A percentile compares a stretch with the other conserved stretches of the same genome.
Conservation (phyloP, 37 sponge, comb jelly and placozoan genomes). For the Dysidea cf. avara region DNA sequence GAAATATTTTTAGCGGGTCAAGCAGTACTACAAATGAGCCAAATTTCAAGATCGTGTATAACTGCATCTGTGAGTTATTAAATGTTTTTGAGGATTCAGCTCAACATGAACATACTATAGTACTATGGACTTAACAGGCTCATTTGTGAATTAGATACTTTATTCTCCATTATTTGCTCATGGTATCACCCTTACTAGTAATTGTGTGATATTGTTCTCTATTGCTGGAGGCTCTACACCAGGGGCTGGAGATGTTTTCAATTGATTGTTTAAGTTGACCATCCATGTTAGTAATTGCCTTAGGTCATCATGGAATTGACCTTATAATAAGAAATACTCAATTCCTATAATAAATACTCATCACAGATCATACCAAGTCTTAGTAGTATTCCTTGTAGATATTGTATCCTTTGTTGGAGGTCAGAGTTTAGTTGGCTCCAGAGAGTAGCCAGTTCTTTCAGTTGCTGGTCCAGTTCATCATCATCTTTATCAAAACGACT, state of each 20-base stretch:
- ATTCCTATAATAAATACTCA: no score
- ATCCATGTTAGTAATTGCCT: conserved; percentile 68
- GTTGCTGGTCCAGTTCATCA: conserved; percentile 17
- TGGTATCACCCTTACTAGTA: conserved; percentile 60
- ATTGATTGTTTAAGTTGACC: conserved; percentile 2
- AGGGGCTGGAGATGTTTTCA: conserved; percentile 26
- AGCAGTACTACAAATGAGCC: no score
- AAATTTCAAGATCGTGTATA: no score
- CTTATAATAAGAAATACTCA: no score
- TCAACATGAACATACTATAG: no score
- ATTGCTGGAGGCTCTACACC: conserved; percentile 47
- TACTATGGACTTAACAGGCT: no score
- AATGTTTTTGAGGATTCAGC: no score
- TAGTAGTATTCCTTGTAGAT: conserved; percentile 56
- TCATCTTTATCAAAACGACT: conserved; percentile 31
- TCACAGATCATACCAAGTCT: no score
- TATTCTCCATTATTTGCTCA: no score
- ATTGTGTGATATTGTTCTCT: conserved; percentile 46
- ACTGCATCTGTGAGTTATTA: no score
- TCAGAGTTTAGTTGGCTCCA: conserved; percentile 55
- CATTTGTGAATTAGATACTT: no score
- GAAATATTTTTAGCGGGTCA: no score
- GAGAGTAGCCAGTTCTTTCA: conserved; percentile 45
- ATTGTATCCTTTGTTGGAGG: conserved; percentile 42
- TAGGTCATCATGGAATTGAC: conserved; percentile 82